Base-by-base conservation (phyloP, 2,797 vertebrate species). In the Melanogrammus aeglefinus region DNA sequence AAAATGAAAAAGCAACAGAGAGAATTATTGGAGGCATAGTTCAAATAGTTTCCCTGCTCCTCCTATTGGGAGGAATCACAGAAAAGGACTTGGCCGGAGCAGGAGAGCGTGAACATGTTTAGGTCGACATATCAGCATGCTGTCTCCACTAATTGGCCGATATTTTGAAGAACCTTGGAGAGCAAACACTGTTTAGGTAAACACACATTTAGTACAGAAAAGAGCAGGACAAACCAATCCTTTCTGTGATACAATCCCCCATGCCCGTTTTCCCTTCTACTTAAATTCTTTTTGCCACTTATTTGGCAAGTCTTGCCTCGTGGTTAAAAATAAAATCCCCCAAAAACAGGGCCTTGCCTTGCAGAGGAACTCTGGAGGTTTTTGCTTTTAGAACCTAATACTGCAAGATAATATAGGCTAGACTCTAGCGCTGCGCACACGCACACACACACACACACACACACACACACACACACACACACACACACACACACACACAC, bases 251-350 rank as follows among this genome's bases (percentile, higher is more conserved):
- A 87, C 83, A 78, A 71, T 36, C 39, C n/a, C 71, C 79, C 80
- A 57, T 77, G 85, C 88, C 83, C 87, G 84, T 81, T 91, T 91
- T 91, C 90, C 91, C 83, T 85, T 90, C 80, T 83, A 76, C 89
- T 86, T 76, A 87, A 87, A 88, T 88, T 86, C 80, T 86, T 38
- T 80, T 89, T 82, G 84, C 87, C 84, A 87, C 85, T 91, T 36
- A 77, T 78, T 86, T 87, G 86, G 88, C 88, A 79, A 84, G 86
- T 83, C 84, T 89, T 70, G 66, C 66, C 66, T 29, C 24, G 66
- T 14, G 66, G 66, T 27, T 24, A 70, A 70, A 85, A 70, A 85
- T 6, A 57, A 18, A 13, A 47, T 3, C 3, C 2, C 41, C 10
- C 44, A 47, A 16, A 57, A 18, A 21, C 47, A 57, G 21, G 47